Conservation (phyloP, 2,113 vertebrate species). For the Lophochroa leadbeateri region DNA sequence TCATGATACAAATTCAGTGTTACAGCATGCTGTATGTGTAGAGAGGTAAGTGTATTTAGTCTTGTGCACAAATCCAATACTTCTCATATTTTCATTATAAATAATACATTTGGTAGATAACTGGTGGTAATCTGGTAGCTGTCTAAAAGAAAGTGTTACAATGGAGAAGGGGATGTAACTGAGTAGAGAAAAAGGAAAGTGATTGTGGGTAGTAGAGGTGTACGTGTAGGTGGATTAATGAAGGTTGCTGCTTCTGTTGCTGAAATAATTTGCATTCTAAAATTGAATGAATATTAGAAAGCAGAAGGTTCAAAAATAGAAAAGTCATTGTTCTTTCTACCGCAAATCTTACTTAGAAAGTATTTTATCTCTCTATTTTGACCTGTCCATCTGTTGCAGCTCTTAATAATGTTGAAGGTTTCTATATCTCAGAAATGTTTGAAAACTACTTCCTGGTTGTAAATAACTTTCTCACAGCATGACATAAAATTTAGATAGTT, state of each 20-base stretch:
- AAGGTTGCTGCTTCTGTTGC: not conserved
- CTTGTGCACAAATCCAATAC: not conserved
- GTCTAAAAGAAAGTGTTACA: not conserved
- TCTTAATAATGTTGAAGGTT: not conserved
- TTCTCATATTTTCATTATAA: not conserved
- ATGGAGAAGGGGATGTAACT: not conserved
- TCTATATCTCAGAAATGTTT: not conserved
- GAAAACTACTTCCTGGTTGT: not conserved
- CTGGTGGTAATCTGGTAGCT: not conserved
- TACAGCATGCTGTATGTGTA: not conserved
- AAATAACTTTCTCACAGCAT: not conserved
- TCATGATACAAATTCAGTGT: not conserved
- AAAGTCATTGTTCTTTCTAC: not conserved
- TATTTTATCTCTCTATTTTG: not conserved
- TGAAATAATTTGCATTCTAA: conserved; percentile 3
- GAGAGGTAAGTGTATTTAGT: not conserved
- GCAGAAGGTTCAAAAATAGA: not conserved
- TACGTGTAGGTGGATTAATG: not conserved
- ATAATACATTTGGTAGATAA: not conserved
- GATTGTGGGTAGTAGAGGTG: not conserved
- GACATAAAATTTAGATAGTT: not conserved
- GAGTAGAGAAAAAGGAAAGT: not conserved
- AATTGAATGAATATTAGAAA: not conserved
- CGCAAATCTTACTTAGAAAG: not conserved
- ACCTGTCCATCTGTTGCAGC: not conserved